Percentiles rank a stretch among this genome's conserved stretches.
Conservation (phyloP, 1,140 invertebrate genomes). For the Watersipora subatra region DNA sequence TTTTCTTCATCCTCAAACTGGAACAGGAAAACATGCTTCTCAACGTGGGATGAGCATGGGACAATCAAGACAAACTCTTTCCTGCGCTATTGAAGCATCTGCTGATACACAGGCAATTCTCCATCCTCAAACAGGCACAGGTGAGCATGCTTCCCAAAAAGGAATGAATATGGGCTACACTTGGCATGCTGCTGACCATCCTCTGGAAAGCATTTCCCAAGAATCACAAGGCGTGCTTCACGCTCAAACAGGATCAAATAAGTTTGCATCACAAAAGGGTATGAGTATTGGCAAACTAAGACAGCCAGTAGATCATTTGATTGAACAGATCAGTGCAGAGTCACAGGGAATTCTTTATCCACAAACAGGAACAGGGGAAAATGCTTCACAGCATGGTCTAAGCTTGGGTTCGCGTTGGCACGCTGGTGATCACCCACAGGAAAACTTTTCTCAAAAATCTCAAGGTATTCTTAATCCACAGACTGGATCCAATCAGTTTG, state of each 20-base stretch:
- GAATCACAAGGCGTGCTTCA: conserved; percentile 64
- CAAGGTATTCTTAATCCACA: background rate
- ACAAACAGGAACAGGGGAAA: background rate
- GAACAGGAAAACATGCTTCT: conserved; percentile 60
- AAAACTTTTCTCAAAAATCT: background rate
- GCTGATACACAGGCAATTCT: too few relatives aligned
- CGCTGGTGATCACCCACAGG: background rate
- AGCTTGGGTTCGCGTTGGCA: background rate
- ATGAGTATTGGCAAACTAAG: conserved; percentile 46
- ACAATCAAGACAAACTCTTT: conserved; percentile 37
- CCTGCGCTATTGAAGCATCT: conserved; percentile 24
- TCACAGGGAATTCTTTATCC: background rate
- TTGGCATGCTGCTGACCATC: conserved; percentile 8
- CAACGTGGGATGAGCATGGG: conserved; percentile 65
- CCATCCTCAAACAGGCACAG: too few relatives aligned
- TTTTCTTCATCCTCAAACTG: conserved; percentile 64
- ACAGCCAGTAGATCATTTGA: background rate
- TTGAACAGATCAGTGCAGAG: background rate
- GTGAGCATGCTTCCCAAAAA: conserved; percentile 51
- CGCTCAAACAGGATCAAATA: conserved; percentile 78
- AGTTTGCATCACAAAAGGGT: conserved; percentile 49
- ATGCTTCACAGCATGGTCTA: background rate
- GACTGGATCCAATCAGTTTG: background rate
- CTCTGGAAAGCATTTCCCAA: conserved; percentile 1
- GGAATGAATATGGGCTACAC: conserved; percentile 20